Evolutionary conservation across 2,888 invertebrate species (phyloP), one percentile per base, ranked within the genome.

Genomic region (Pterostichus madidus): DNA sequence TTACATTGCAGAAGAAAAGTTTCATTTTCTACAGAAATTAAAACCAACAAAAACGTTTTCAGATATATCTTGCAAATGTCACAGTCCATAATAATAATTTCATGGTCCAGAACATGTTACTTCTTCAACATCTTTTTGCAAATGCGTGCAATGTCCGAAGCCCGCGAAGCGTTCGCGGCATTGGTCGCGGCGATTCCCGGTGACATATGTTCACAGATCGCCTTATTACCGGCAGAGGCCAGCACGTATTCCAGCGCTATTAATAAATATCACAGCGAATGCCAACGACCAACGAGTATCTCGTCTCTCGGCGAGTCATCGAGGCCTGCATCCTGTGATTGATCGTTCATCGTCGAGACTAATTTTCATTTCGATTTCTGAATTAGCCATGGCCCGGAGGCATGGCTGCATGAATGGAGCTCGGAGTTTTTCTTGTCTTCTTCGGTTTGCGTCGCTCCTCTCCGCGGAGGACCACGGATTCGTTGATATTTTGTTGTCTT

Each of bases 251-350:
- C 24, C 46, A 35, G 44, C 2, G 56, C 80, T 56, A 80, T 80
- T 80, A 80, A 80, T 80, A 80, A 80, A 80, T 80, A 80, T 80
- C 71, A 17, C 46, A 44, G 68, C 44, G 68, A 71, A 71, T 71
- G 39, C 68, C 68, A 39, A 71, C 17, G 8, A 49, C 39, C 39
- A 39, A 8, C 39, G 86, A 87, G 86, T 86, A 13, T 17, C 24
- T 56, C 49, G n/a, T 11, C 4, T 49, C 49, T n/a, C 3, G 24
- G 3, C 49, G 84, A 87, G 87, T 88, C 87, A 87, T 87, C 87
- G 85, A 85, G 86, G 86, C 87, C 87, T 87, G 87, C 86, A 87
- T 87, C 87, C 87, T 87, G 87, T 86, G 87, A 87, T 87, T 87
- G 87, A 87, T 86, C 86, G 86, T 84, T 46, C 35, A 17, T 44